A percentile compares a stretch with the other conserved stretches of the same genome.
Conservation (phyloP, 1,140 invertebrate genomes). For the Cheumatopsyche charites region DNA sequence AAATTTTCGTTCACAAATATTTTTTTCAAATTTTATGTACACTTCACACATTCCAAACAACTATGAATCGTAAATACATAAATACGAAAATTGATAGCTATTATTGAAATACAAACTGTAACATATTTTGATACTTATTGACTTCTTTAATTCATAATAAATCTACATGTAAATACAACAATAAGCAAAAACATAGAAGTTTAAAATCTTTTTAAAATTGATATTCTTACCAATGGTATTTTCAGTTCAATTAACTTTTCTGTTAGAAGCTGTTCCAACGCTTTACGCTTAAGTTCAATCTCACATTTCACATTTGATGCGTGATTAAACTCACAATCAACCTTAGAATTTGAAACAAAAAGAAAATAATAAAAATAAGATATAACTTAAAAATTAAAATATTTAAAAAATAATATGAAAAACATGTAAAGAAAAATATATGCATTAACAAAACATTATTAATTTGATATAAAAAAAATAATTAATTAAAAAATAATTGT, state of each 20-base stretch:
- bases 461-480: not conserved
- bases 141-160: too few species aligned
- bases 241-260: constrained; percentile 61
- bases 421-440: not conserved
- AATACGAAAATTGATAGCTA: too few species aligned
- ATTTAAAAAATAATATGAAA: constrained; percentile 5
- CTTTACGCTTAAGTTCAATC: constrained; percentile 54
- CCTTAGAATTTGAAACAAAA: constrained; percentile 42
- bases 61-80: too few species aligned
- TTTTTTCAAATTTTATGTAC: too few species aligned
- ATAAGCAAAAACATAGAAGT: too few species aligned
- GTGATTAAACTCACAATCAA: constrained; percentile 49
- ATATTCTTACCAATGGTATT: constrained; percentile 41
- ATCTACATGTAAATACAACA: too few species aligned
- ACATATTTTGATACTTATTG: too few species aligned
- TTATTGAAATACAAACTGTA: too few species aligned
- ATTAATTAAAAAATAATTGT: constrained; percentile 36
- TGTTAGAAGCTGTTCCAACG: constrained; percentile 53
- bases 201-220: too few species aligned
- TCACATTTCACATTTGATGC: constrained; percentile 50
- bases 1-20: too few species aligned
- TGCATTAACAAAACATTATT: not conserved
- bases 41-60: too few species aligned
- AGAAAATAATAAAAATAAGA: constrained; percentile 40
- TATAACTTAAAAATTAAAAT: constrained; percentile 21